These are phyloP conservation scores for Blennius ocellaris DNA, from an alignment of 2,113 vertebrate genomes.

Conservation along the genomic window DNA sequence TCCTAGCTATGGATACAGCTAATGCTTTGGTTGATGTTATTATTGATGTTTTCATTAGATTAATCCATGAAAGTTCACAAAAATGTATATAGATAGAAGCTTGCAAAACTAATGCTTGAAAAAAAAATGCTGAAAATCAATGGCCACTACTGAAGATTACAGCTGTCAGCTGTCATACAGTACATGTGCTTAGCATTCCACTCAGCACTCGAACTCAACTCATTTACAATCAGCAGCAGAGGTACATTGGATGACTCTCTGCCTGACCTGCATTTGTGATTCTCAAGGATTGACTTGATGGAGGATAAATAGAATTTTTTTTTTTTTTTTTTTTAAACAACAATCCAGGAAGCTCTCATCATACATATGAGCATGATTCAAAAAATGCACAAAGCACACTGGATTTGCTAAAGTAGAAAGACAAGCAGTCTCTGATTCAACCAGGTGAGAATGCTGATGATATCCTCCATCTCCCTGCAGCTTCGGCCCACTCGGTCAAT, in stretches of 20 bases:
- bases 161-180: not conserved
- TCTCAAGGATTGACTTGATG: constrained; percentile 4
- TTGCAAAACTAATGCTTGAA: no score
- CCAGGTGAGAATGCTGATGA: constrained; percentile 7
- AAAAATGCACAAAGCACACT: not conserved
- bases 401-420: constrained; percentile 6
- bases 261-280: constrained; percentile 12
- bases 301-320: not conserved
- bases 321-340: no score
- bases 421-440: not conserved
- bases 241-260: not conserved
- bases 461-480: constrained; percentile 36
- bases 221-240: constrained; percentile 19
- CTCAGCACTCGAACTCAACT: not conserved
- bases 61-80: no score
- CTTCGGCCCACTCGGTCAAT: constrained; percentile 41
- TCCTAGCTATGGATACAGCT: no score
- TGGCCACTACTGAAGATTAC: no score
- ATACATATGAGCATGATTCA: constrained; percentile 2
- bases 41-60: no score
- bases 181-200: constrained; percentile 2
- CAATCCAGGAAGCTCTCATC: not conserved
- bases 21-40: no score
- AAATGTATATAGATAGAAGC: no score
- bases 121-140: no score